phyloP scores from a whole-genome alignment of 1,140 invertebrate species.

The Diploscapter pachys region DNA sequence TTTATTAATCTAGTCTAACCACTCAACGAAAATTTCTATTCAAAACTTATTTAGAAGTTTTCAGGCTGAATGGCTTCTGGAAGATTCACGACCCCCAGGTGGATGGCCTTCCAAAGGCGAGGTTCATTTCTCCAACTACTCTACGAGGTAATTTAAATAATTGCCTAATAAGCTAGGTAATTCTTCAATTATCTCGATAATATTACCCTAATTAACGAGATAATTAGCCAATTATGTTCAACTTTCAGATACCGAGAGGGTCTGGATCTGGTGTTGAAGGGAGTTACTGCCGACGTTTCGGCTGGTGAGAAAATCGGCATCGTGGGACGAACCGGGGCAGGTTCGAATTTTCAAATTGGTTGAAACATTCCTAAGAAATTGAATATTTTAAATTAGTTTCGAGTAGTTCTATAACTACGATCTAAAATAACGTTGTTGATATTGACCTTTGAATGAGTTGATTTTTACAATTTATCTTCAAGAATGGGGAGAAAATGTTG shows the following conservation, averaged over 20 bases:
- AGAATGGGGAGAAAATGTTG: too few species aligned
- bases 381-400: constrained; percentile 15
- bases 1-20: neutral
- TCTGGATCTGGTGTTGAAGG: constrained; percentile 43
- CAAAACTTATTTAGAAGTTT: too few species aligned
- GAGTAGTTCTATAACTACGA: too few species aligned
- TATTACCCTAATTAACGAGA: constrained; percentile 35
- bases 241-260: constrained; percentile 38
- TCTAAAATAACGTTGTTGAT: too few species aligned
- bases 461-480: too few species aligned
- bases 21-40: neutral
- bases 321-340: constrained; percentile 65
- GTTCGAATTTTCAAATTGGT: constrained; percentile 27
- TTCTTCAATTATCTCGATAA: constrained; percentile 1
- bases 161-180: neutral
- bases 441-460: too few species aligned
- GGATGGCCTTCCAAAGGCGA: constrained; percentile 19
- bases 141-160: constrained; percentile 10
- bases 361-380: neutral
- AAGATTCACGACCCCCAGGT: neutral
- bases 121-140: constrained; percentile 57
- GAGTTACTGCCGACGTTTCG: constrained; percentile 34
- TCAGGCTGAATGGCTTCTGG: constrained; percentile 25
- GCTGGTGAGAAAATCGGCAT: constrained; percentile 62
- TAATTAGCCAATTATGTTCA: neutral